phyloP scores from a whole-genome alignment of 2,797 vertebrate genomes.

The Artibeus jamaicensis region DNA sequence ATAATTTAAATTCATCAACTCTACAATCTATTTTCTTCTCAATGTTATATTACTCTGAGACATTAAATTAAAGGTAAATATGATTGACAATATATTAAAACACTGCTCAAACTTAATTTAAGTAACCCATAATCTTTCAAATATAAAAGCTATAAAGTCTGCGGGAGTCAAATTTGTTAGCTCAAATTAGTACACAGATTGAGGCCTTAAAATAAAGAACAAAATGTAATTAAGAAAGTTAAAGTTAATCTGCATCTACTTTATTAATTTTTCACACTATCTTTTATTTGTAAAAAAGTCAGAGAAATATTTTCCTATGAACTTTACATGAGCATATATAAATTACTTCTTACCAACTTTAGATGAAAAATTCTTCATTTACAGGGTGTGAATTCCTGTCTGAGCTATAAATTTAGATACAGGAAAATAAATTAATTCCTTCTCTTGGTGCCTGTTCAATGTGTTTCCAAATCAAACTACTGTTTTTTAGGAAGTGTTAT shows the following conservation, averaged over 20 bases:
- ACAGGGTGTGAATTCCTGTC: not conserved
- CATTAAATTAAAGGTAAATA: not conserved
- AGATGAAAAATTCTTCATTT: not conserved
- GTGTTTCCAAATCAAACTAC: not conserved
- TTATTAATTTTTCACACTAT: not conserved
- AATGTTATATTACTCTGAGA: not conserved
- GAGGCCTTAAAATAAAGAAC: not conserved
- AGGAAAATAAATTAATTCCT: not conserved
- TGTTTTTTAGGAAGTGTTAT: not conserved
- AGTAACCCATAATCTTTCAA: not conserved
- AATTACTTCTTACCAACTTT: slow-evolving; percentile 21
- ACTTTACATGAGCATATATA: not conserved
- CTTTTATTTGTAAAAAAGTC: not conserved
- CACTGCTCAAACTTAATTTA: not conserved
- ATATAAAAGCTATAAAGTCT: not conserved
- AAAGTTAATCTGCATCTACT: not conserved
- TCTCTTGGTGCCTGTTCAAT: not conserved
- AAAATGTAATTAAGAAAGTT: not conserved
- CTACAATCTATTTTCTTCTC: not conserved
- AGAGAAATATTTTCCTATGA: not conserved
- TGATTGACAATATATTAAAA: not conserved
- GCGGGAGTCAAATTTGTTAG: not conserved
- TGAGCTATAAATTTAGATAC: not conserved
- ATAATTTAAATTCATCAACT: slow-evolving; percentile 15
- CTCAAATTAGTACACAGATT: not conserved